Conservation (phyloP, 2,113 vertebrate species). For the Muntiacus reevesi region DNA sequence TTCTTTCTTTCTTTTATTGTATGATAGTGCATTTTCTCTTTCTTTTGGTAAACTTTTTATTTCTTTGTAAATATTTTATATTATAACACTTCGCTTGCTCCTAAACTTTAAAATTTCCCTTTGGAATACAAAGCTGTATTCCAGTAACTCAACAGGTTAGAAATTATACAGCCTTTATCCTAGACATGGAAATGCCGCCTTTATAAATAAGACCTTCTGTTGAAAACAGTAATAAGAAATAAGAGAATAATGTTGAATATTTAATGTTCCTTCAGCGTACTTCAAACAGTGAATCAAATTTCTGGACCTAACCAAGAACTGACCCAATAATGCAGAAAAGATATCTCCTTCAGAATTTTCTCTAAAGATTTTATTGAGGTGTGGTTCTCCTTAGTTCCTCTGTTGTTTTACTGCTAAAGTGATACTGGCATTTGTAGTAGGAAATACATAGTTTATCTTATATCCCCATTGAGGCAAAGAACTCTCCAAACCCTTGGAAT, state of each 20-base stretch:
- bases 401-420: background rate
- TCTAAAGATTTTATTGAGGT: background rate
- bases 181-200: background rate
- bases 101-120: background rate
- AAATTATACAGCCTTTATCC: background rate
- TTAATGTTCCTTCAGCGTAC: background rate
- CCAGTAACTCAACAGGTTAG: background rate
- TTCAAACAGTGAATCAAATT: background rate
- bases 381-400: background rate
- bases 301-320: background rate
- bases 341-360: background rate
- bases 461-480: background rate
- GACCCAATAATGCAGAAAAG: background rate
- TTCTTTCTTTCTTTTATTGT: background rate
- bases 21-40: background rate
- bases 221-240: background rate
- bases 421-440: background rate
- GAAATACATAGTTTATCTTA: background rate
- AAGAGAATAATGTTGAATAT: background rate
- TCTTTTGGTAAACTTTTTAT: constrained; percentile 4
- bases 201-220: background rate
- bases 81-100: background rate
- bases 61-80: background rate
- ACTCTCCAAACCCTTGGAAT: background rate
- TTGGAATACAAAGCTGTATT: background rate